Evolutionary conservation across 2,797 vertebrate species (phyloP), one percentile per base, ranked within the genome.

Genomic region (Pogoniulus pusillus): DNA sequence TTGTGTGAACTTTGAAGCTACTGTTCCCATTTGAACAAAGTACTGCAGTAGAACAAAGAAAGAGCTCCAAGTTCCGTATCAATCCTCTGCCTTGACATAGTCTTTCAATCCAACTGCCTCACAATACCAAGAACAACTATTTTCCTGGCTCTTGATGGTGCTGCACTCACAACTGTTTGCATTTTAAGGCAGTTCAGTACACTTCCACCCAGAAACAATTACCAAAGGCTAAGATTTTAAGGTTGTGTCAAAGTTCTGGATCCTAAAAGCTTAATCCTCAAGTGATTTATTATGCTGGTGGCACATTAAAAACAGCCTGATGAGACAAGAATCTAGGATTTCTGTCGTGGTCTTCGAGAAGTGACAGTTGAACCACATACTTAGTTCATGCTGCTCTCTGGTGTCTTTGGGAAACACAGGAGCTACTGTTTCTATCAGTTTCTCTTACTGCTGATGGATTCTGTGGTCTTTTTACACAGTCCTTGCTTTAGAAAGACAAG

Each of bases 401-500:
- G 30, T 72, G 55, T 63, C 79, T 76, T 74, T 29, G 23, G 85
- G 24, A 49, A 87, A 62, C 3, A 54, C 2, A 30, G 24, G 26
- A 2, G 10, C 29, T 19, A 3, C 6, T 26, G 10, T 8, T 20
- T 47, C 27, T 47, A 27, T 64, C 18, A 2, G 0, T 5, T n/a
- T 54, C 64, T 23, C 29, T n/a, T 37, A 10, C 2, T n/a, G 9
- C 27, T 32, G 9, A 16, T 49, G 6, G 24, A 12, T 91, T 83
- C 32, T 43, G 7, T 34, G 4, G 30, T 35, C 18, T 17, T 60
- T 16, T 77, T 29, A 16, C 24, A 26, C 9, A 13, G 7, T 14
- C 63, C 4, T 18, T 45, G 24, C 27, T 82, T 70, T 27, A 47
- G 24, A 66, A 79, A 12, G 17, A 5, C 26, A 32, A 20, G 11